phyloP scores from a whole-genome alignment of 2,888 invertebrate species.

The Cheilosia impressa region DNA sequence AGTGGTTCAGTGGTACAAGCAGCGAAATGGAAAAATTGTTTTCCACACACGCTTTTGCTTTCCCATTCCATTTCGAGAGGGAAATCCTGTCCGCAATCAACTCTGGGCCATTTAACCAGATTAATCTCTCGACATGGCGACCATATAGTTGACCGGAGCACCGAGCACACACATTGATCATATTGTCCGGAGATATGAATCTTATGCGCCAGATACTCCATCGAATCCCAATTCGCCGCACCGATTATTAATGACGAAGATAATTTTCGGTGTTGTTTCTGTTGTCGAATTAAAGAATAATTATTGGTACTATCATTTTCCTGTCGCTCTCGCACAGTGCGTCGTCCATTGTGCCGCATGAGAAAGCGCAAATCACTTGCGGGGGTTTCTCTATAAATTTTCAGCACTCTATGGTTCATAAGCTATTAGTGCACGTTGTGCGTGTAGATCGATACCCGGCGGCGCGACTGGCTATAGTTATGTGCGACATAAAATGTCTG shows the following conservation, averaged over 20 bases:
- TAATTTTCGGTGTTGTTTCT: constrained; percentile 67
- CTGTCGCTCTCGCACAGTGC: background rate
- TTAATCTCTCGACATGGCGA: constrained; percentile 64
- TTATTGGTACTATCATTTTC: constrained; percentile 40
- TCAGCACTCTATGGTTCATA: constrained; percentile 18
- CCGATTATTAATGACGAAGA: constrained; percentile 61
- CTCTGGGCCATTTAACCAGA: constrained; percentile 53
- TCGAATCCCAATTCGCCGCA: constrained; percentile 56
- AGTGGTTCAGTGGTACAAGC: constrained; percentile 17
- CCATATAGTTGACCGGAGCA: constrained; percentile 51
- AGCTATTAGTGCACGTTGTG: constrained; percentile 5
- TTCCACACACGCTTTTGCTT: constrained; percentile 51
- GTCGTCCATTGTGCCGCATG: constrained; percentile 5
- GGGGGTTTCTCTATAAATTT: background rate
- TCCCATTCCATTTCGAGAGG: constrained; percentile 67
- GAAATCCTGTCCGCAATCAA: constrained; percentile 66
- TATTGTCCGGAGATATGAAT: constrained; percentile 63
- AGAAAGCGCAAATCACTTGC: constrained; percentile 32
- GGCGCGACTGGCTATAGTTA: constrained; percentile 6
- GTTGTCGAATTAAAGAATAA: constrained; percentile 69
- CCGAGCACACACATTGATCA: constrained; percentile 53
- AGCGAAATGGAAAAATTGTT: constrained; percentile 47
- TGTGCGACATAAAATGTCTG: constrained; percentile 41
- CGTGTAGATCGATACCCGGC: constrained; percentile 38
- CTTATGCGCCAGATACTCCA: constrained; percentile 29